Conservation (phyloP, 2,797 vertebrate species). For the Octomys mimax region DNA sequence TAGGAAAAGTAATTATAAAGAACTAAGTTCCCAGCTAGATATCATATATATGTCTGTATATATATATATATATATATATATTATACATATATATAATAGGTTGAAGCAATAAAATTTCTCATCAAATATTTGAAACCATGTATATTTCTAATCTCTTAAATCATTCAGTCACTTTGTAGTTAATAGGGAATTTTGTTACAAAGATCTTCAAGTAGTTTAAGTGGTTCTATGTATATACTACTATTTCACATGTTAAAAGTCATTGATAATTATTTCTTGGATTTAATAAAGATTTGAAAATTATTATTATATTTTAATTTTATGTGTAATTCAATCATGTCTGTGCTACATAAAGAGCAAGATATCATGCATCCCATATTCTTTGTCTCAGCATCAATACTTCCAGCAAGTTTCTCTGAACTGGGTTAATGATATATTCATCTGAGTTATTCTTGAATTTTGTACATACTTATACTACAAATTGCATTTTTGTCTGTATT, state of each 20-base stretch:
- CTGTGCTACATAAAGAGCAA: conserved; percentile 5
- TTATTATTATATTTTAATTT: not conserved
- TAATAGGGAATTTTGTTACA: conserved; percentile 45
- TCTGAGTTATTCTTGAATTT: conserved; percentile 15
- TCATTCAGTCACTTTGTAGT: conserved; percentile 48
- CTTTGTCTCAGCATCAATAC: not conserved
- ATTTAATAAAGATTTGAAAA: conserved; percentile 4
- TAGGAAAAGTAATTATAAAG: not conserved
- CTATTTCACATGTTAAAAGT: not conserved
- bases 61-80: too few relatives aligned
- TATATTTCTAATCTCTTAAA: not conserved
- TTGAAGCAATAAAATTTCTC: not conserved
- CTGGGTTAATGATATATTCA: not conserved
- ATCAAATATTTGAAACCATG: not conserved
- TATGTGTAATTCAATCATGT: not conserved
- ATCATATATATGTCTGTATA: not conserved
- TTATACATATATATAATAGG: too few relatives aligned
- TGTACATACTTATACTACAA: not conserved
- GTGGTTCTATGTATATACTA: not conserved
- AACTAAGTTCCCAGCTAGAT: not conserved
- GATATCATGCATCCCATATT: not conserved
- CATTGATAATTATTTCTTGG: not conserved
- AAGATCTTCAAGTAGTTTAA: conserved; percentile 54
- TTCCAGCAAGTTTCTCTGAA: not conserved
- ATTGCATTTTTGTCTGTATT: conserved; percentile 3